These are phyloP conservation scores for Eupithecia vulgata DNA, from an alignment of 2,888 invertebrate species.

Conservation along the genomic window DNA sequence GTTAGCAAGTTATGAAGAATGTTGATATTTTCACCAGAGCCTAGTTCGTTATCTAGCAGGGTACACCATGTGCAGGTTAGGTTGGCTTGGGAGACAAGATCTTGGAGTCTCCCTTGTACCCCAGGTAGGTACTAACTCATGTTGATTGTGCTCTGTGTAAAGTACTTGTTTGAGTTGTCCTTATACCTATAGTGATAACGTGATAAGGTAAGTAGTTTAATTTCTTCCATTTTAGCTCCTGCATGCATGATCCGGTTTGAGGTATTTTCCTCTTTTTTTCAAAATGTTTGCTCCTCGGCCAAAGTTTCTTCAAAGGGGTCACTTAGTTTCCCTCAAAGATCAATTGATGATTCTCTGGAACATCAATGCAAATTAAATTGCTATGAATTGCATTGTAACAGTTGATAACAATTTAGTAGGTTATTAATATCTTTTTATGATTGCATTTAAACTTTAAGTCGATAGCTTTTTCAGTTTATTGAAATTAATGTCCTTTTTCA, in stretches of 20 bases:
- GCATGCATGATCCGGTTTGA: not conserved
- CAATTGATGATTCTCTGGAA: not conserved
- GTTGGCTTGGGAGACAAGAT: too few species aligned
- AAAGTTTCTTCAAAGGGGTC: not conserved
- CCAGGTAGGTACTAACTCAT: too few species aligned
- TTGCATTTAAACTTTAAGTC: conserved; percentile 17
- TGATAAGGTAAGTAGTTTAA: not conserved
- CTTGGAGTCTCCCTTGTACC: too few species aligned
- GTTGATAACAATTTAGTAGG: conserved; percentile 23
- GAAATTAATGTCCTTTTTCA: conserved; percentile 35
- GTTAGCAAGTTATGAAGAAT: too few species aligned
- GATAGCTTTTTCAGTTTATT: conserved; percentile 30
- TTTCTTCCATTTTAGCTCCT: not conserved
- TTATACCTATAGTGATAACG: not conserved
- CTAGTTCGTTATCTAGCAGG: too few species aligned
- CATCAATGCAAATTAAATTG: conserved; percentile 2
- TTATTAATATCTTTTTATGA: conserved; percentile 21
- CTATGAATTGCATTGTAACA: conserved; percentile 17
- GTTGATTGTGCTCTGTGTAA: not conserved
- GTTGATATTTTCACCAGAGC: too few species aligned
- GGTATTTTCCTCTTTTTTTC: not conserved
- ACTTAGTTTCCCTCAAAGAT: not conserved
- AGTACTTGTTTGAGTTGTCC: conserved; percentile 1
- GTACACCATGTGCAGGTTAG: too few species aligned
- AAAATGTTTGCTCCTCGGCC: not conserved